Conservation (phyloP, 2,797 vertebrate species). For the Chelmon rostratus region DNA sequence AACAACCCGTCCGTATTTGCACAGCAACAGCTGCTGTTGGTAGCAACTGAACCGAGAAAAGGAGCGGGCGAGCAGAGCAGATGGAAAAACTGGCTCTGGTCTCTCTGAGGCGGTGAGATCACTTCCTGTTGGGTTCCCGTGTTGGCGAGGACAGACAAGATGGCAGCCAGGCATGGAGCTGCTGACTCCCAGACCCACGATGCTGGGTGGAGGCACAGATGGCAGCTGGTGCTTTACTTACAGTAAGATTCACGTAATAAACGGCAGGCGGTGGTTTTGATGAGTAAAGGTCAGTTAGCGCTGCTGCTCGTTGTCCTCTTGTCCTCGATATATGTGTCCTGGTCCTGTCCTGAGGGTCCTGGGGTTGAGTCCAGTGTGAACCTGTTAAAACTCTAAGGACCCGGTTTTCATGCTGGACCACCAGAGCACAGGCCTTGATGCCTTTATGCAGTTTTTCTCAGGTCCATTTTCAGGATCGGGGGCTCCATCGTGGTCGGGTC, state of each 20-base stretch:
- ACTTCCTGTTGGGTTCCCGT: constrained; percentile 41
- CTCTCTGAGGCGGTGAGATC: constrained; percentile 35
- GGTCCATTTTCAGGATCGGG: no score
- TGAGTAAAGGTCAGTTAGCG: no score
- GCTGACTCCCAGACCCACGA: neutral
- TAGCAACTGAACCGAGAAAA: constrained; percentile 36
- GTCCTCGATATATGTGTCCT: no score
- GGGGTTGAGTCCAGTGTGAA: no score
- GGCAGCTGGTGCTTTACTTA: neutral
- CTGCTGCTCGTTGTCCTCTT: no score
- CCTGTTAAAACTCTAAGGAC: no score
- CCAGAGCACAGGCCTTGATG: no score
- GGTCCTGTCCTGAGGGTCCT: no score
- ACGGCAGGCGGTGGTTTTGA: neutral
- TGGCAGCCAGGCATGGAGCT: constrained; percentile 28
- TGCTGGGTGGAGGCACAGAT: constrained; percentile 1
- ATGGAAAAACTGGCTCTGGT: constrained; percentile 34
- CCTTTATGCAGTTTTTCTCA: no score
- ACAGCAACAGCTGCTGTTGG: constrained; percentile 28
- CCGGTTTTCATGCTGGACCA: no score
- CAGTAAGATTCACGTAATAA: neutral
- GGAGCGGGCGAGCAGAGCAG: neutral
- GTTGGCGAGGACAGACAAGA: constrained; percentile 8
- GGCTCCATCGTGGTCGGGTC: no score
- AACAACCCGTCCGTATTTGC: neutral